Evolutionary conservation across 2,113 vertebrate genomes (phyloP).

Genomic region (Sylvia atricapilla): DNA sequence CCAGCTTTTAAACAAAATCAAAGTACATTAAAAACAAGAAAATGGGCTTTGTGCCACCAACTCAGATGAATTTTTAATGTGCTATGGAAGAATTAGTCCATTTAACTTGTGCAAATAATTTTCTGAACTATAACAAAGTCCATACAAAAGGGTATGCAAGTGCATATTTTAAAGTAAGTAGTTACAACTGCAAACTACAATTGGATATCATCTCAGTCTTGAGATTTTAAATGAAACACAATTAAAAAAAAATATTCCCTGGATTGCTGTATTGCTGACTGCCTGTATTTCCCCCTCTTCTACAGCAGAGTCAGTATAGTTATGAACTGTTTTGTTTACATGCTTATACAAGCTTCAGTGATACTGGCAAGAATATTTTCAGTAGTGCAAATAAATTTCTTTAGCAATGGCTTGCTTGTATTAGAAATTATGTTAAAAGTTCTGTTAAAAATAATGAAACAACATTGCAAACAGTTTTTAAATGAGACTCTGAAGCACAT

Average conservation of each 20-base stretch:
- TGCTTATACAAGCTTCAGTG: neutral
- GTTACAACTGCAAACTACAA: neutral
- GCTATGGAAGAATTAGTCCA: neutral
- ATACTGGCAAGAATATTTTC: neutral
- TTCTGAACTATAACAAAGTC: neutral
- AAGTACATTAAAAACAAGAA: neutral
- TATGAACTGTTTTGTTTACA: neutral
- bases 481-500: neutral
- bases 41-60: neutral
- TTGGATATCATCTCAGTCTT: neutral
- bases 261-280: slow-evolving; percentile 21
- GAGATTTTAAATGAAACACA: neutral
- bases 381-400: neutral
- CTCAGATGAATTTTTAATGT: neutral
- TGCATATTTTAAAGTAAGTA: neutral
- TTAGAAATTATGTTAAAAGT: neutral
- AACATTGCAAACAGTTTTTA: neutral
- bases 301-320: neutral
- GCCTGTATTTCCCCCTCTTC: neutral
- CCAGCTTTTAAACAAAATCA: neutral
- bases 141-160: neutral
- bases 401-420: neutral
- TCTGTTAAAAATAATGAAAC: neutral
- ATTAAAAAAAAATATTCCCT: slow-evolving; percentile 1
- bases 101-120: neutral